These are phyloP conservation scores for Zaprionus capensis DNA, from an alignment of 1,140 invertebrate genomes.

Conservation along the genomic window DNA sequence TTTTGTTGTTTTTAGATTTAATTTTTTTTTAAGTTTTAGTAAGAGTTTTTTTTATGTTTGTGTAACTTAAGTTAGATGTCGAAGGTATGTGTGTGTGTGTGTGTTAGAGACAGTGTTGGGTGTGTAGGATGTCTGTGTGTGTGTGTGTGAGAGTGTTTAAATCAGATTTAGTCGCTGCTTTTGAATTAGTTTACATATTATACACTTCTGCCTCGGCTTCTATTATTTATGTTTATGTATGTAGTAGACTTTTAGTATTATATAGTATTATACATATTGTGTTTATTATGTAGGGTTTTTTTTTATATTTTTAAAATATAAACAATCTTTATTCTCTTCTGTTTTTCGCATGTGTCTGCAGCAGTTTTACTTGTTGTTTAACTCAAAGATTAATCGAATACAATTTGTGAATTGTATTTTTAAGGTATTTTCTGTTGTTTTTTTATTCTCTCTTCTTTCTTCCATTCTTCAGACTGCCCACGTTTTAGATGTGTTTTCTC, in stretches of 20 bases:
- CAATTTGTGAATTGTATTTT: conserved; percentile 10
- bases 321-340: conserved; percentile 83
- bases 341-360: conserved; percentile 47
- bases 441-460: not conserved
- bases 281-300: conserved; percentile 19
- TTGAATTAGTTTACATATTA: conserved; percentile 61
- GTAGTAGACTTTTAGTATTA: conserved; percentile 33
- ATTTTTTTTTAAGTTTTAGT: conserved; percentile 37
- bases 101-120: conserved; percentile 35
- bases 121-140: conserved; percentile 47
- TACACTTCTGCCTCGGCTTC: conserved; percentile 51
- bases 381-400: conserved; percentile 22
- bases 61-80: conserved; percentile 66
- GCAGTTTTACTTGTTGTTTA: conserved; percentile 13
- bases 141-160: conserved; percentile 46
- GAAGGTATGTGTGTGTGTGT: conserved; percentile 47
- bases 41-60: conserved; percentile 30
- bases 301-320: conserved; percentile 82
- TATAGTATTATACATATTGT: conserved; percentile 30
- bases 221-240: conserved; percentile 42
- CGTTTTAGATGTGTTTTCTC: conserved; percentile 31
- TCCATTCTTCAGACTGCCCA: conserved; percentile 6
- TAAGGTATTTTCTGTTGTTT: conserved; percentile 28
- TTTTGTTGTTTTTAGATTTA: conserved; percentile 30
- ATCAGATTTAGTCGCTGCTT: conserved; percentile 59